Evolutionary conservation across 1,140 invertebrate species (phyloP).

Genomic region (Drosophila baimaii): DNA sequence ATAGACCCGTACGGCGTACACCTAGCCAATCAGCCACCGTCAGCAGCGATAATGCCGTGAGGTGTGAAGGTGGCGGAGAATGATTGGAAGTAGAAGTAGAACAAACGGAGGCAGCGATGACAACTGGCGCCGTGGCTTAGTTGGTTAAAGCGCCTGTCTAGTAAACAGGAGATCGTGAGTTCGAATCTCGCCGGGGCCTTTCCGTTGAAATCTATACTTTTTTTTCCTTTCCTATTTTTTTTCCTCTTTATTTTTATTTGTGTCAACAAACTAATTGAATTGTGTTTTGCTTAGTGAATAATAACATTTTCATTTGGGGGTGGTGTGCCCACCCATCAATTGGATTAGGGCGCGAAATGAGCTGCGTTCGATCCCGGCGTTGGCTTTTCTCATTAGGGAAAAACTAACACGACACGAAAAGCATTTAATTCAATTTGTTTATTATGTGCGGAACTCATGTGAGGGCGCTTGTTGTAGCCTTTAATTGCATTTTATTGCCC

Average conservation of each 20-base stretch:
- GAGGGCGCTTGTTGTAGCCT: constrained; percentile 20
- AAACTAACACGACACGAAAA: constrained; percentile 34
- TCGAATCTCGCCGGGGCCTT: constrained; percentile 87
- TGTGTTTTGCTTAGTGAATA: constrained; percentile 26
- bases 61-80: not conserved
- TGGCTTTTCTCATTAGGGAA: constrained; percentile 41
- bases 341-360: constrained; percentile 46
- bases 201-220: constrained; percentile 2
- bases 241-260: not conserved
- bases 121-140: constrained; percentile 86
- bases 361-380: constrained; percentile 29
- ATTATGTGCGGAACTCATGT: constrained; percentile 41
- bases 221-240: not conserved
- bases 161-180: constrained; percentile 87
- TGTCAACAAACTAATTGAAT: constrained; percentile 30
- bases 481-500: constrained; percentile 61
- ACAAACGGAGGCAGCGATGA: not conserved
- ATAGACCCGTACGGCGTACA: constrained; percentile 8
- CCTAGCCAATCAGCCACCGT: constrained; percentile 14
- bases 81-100: not conserved
- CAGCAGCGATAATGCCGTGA: constrained; percentile 15
- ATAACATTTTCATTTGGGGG: constrained; percentile 20
- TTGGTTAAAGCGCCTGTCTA: constrained; percentile 88
- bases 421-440: constrained; percentile 65
- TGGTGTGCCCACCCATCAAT: constrained; percentile 9